Percentiles rank a stretch among this genome's conserved stretches.
phyloP scores from a whole-genome alignment of 2,113 vertebrate genomes.

The Pteruthius melanotis region DNA sequence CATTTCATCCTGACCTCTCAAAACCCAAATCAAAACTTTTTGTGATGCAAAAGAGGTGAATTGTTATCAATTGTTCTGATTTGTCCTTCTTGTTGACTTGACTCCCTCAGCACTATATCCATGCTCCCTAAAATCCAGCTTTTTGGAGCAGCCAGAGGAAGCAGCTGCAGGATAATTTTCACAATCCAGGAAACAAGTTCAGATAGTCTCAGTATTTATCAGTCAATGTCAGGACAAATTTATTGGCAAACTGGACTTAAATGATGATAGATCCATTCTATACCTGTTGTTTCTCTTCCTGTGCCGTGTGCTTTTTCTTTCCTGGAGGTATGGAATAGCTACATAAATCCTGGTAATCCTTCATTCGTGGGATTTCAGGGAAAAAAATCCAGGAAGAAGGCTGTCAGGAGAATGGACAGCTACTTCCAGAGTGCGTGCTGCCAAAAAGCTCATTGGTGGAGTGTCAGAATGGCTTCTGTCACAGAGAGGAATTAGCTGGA shows the following conservation, averaged over 20 bases:
- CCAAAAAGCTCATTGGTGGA: neutral
- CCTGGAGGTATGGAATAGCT: slow-evolving; percentile 42
- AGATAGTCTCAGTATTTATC: slow-evolving; percentile 15
- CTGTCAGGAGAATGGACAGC: slow-evolving; percentile 5
- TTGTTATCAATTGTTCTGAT: neutral
- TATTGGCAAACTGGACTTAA: neutral
- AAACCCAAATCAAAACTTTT: rapidly evolving
- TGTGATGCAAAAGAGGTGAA: rapidly evolving
- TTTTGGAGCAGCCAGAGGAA: neutral
- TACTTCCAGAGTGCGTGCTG: neutral
- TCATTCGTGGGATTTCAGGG: slow-evolving; percentile 4
- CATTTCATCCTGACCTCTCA: neutral
- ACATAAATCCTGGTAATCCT: slow-evolving; percentile 57
- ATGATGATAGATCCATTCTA: slow-evolving; percentile 8
- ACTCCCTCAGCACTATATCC: neutral
- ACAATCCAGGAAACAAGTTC: slow-evolving; percentile 14
- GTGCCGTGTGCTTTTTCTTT: slow-evolving; percentile 30
- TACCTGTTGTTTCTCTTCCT: slow-evolving; percentile 29
- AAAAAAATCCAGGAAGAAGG: slow-evolving; percentile 7
- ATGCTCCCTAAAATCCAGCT: neutral
- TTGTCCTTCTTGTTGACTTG: neutral
- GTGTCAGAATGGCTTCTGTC: neutral
- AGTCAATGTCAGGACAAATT: slow-evolving; percentile 22
- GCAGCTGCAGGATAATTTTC: neutral
- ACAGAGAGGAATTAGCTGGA: neutral